These are phyloP conservation scores for Eira barbara DNA, from an alignment of 2,113 vertebrate genomes.

Conservation along the genomic window DNA sequence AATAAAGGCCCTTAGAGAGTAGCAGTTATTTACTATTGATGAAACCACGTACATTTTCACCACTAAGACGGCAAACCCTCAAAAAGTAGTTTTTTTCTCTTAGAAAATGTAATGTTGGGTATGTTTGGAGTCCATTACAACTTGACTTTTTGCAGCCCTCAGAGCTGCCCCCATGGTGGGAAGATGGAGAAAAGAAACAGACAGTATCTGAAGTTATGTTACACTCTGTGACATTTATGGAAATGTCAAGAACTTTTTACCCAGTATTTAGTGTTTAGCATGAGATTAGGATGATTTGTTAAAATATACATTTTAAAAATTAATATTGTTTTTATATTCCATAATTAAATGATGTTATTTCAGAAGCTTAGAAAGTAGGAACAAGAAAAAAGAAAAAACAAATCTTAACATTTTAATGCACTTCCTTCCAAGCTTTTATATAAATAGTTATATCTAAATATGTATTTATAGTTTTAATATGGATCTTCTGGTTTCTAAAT, in stretches of 20 bases:
- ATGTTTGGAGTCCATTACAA: not conserved
- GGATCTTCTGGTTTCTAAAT: conserved; percentile 1
- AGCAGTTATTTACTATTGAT: not conserved
- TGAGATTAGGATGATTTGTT: not conserved
- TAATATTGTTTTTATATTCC: not conserved
- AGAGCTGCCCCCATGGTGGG: not conserved
- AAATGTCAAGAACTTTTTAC: not conserved
- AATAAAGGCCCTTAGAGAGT: not conserved
- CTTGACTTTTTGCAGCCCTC: not conserved
- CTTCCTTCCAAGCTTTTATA: not conserved
- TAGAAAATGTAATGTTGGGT: not conserved
- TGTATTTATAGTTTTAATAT: not conserved
- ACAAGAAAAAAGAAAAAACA: not conserved
- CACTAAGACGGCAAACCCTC: not conserved
- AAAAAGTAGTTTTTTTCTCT: not conserved
- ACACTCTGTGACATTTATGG: not conserved
- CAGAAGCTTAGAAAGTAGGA: conserved; percentile 10
- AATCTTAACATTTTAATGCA: conserved; percentile 1
- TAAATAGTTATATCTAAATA: not conserved
- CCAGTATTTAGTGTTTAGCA: not conserved
- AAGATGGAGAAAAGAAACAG: not conserved
- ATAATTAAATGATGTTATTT: not conserved
- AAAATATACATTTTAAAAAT: not conserved
- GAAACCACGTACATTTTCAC: not conserved
- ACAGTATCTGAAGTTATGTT: not conserved